Base-by-base conservation (phyloP, 2,797 vertebrate species). In the Okamejei kenojei region DNA sequence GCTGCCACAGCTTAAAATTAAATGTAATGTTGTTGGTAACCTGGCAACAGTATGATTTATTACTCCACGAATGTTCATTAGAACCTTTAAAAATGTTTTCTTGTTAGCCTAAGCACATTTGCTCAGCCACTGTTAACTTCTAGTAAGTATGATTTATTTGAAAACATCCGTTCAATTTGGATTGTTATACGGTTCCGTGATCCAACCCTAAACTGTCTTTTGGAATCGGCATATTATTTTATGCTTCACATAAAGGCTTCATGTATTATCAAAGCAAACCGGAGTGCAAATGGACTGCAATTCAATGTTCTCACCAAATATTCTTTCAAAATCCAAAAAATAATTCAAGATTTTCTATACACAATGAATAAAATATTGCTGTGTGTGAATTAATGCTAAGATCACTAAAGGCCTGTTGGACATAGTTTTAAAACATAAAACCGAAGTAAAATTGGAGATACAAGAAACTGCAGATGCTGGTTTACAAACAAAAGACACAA, bases 41-140 rank as follows among this genome's bases (percentile, higher is more conserved):
- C 61, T 88, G 84, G 61, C n/a, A 88, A 32, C 84, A 65, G 19
- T 29, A 88, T 88, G 61, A 88, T 88, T 88, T 88, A 88, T 88
- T 88, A 7, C 61, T 65, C 61, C 84, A 65, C 7, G 29, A 65
- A 65, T 35, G n/a, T 88, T 88, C 63, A 19, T 65, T 88, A 29
- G 63, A 61, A 68, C n/a, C 84, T 32, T 88, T 88, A 88, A 88
- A 88, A n/a, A 32, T 65, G 61, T 65, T 65, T 88, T 19, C 15
- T 63, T 32, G 61, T 65, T 88, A n/a, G n/a, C 13, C n/a, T 88
- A 29, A 21, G 84, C 29, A 32, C 26, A 65, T 88, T 88, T 88
- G 84, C 61, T 88, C 35, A 65, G 84, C 61, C 17, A 7, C 63
- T n/a, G 3, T 32, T 35, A 65, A 88, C n/a, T 88, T 32, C 17